phyloP scores from a whole-genome alignment of 2,797 vertebrate genomes.

The Microchirus variegatus region DNA sequence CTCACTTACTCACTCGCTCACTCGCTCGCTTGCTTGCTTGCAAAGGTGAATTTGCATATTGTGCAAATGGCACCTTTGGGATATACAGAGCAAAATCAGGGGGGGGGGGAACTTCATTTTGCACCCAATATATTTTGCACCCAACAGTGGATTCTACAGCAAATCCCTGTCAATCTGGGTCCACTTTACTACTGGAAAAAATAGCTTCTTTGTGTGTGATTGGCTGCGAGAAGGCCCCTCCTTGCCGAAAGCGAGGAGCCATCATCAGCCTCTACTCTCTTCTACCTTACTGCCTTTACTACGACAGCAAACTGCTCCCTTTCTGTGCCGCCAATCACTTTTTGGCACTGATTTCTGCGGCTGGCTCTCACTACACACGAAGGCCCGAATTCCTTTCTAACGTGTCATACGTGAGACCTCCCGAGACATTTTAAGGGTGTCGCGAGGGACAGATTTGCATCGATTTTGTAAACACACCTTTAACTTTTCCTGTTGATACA shows the following conservation, averaged over 20 bases:
- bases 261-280: constrained; percentile 20
- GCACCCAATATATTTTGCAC: background rate
- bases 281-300: constrained; percentile 28
- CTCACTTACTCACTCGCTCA: no score
- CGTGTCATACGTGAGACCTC: background rate
- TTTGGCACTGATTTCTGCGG: constrained; percentile 23
- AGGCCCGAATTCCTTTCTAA: background rate
- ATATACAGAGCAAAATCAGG: background rate
- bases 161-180: constrained; percentile 56
- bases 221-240: constrained; percentile 62
- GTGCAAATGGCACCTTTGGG: background rate
- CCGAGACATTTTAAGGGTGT: background rate
- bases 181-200: constrained; percentile 56
- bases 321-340: constrained; percentile 25
- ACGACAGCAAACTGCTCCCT: constrained; percentile 24
- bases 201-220: constrained; percentile 37
- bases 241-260: constrained; percentile 37
- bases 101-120: background rate
- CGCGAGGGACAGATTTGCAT: constrained; percentile 8
- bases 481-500: background rate
- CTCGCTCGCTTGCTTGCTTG: no score
- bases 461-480: background rate
- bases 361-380: background rate
- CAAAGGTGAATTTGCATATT: background rate
- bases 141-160: constrained; percentile 12